Evolutionary conservation across 2,797 vertebrate species (phyloP), one percentile per base, ranked within the genome.

Genomic region (Gadopsis marmoratus): DNA sequence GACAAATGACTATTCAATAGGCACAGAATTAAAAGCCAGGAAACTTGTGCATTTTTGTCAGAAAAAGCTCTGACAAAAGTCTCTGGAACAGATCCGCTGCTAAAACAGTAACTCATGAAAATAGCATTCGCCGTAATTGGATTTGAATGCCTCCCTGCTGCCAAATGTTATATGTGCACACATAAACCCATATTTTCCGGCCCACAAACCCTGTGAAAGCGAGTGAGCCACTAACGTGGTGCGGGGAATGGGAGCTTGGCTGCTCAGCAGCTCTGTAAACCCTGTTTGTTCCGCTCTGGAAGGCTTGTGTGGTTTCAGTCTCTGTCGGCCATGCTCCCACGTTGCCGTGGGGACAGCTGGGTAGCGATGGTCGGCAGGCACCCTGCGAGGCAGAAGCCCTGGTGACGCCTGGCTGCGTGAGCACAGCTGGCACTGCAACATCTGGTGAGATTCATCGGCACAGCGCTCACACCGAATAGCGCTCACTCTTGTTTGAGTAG

Each of bases 181-280:
- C 92, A 93, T 93, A 94, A 94, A 93, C 89, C 90, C 90, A 90
- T 91, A 93, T 94, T 94, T 93, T 94, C 93, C 89, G 76, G 93
- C 92, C 92, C 92, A 93, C 90, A 93, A 94, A 93, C 91, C 91
- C 84, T 76, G 87, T 86, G 91, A 89, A 91, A 90, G 90, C 88
- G 69, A 89, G 84, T 88, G 91, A 89, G 91, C 91, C 90, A 80
- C 91, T 91, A 90, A 87, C 82, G 86, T 56, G 85, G 86, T 86
- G 87, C 58, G 45, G 75, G 87, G 77, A 89, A 80, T 61, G 91
- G 80, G 81, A 88, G 87, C 81, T 84, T 86, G 89, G 91, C 89
- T 86, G 90, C 91, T 91, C 82, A 84, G 89, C 81, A 78, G 89
- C 87, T 91, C 88, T 75, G 84, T 91, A 93, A 92, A 93, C 90